Evolutionary conservation across 2,113 vertebrate genomes (phyloP), one percentile per base, ranked within the genome.

Genomic region (Elgaria multicarinata): DNA sequence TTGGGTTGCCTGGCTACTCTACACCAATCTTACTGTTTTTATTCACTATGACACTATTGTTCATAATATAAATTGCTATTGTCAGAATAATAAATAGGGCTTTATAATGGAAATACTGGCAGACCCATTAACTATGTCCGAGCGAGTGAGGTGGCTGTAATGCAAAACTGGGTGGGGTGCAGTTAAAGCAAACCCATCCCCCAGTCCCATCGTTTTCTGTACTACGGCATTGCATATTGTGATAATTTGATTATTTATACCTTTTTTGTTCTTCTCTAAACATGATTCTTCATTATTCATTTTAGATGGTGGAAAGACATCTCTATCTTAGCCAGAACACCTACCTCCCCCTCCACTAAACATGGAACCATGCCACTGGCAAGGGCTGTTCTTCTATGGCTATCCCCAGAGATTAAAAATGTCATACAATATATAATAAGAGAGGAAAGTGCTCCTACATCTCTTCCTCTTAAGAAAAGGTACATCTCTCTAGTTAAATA

Each of bases 1-100:
- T 91, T 71, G 0, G 94, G 95, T 95, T 92, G 95, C 95, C 91
- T 93, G 86, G 0, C 79, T 89, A 92, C 76, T 90, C 86, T 88
- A 85, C 88, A 72, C 67, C 85, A 90, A 80, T 87, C 87, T 78
- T 89, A 88, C 90, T 91, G 92, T 92, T 96, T 94, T 92, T 95
- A 94, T 95, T 93, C 95, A 91, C 90, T 92, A 90, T 0, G 82
- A 94, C 95, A 89, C 94, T 92, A 95, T 96, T 95, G 95, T 96
- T 96, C 95, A 93, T 87, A 92, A 95, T 95, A 96, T 89, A 95
- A 95, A 94, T 93, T 89, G 74, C 93, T 69, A 95, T 89, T 95
- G 93, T 93, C 91, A 96, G 87, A 91, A 96, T 94, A 96, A 93
- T 95, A 93, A 96, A 93, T 94, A 94, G 93, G 67, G 71, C 42